A percentile compares a stretch with the other conserved stretches of the same genome.
These are phyloP conservation scores for Hypena proboscidalis DNA, from an alignment of 2,888 invertebrate genomes.

Conservation along the genomic window DNA sequence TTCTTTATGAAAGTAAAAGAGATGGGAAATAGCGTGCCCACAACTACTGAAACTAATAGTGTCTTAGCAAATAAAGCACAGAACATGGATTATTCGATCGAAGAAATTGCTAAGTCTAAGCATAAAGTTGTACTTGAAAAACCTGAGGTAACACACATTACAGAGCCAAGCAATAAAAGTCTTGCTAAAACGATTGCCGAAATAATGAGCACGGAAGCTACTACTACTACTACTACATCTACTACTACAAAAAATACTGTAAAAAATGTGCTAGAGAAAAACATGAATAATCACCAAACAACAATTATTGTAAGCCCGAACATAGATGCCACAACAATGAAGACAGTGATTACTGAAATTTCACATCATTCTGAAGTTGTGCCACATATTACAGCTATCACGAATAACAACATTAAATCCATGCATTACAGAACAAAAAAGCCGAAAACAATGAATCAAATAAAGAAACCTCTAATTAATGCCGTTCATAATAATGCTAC, in stretches of 20 bases:
- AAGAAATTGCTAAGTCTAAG: slow-evolving; percentile 4
- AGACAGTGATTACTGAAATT: slow-evolving; percentile 20
- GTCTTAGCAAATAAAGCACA: slow-evolving; percentile 5
- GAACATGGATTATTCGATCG: slow-evolving; percentile 4
- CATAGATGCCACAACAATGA: too few relatives aligned
- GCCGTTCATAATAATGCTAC: slow-evolving; percentile 45
- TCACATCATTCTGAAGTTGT: slow-evolving; percentile 39
- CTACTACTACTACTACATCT: slow-evolving; percentile 1
- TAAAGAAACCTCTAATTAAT: slow-evolving; percentile 62
- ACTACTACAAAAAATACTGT: slow-evolving; percentile 5
- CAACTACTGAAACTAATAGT: slow-evolving; percentile 6
- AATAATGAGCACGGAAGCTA: slow-evolving; percentile 3
- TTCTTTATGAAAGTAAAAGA: slow-evolving; percentile 58
- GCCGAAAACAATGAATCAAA: slow-evolving; percentile 70
- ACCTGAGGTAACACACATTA: background rate
- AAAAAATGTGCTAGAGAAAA: too few relatives aligned
- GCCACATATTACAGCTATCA: slow-evolving; percentile 70
- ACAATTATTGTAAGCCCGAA: too few relatives aligned
- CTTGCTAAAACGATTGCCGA: slow-evolving; percentile 1
- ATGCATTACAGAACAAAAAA: slow-evolving; percentile 76
- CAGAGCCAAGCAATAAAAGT: slow-evolving; percentile 3
- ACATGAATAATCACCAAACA: too few relatives aligned
- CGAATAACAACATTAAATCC: slow-evolving; percentile 72
- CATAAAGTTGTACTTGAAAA: slow-evolving; percentile 18
- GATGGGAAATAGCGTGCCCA: slow-evolving; percentile 8